These are phyloP conservation scores for Drosophila lacicola DNA, from an alignment of 2,888 invertebrate genomes.

Conservation along the genomic window DNA sequence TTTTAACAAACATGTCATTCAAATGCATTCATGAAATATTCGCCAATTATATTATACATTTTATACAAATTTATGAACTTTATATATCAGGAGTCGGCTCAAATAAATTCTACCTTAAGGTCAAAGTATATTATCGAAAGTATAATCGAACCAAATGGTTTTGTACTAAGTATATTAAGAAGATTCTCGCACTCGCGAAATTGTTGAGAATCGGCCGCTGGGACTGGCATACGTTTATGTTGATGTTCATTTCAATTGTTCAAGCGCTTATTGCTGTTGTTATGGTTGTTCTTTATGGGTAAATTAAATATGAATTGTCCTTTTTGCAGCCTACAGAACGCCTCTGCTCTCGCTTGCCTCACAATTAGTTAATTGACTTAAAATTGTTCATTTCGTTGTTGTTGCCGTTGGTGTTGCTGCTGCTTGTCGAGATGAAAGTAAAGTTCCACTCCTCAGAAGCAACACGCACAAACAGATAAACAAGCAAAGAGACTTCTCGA, in stretches of 20 bases:
- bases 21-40: too few species aligned
- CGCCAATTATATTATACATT: too few species aligned
- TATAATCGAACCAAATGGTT: too few species aligned
- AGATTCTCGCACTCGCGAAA: not conserved
- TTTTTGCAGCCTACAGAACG: constrained; percentile 9
- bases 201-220: not conserved
- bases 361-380: constrained; percentile 72
- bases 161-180: too few species aligned
- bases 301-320: constrained; percentile 51
- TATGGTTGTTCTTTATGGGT: constrained; percentile 17
- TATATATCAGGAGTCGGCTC: too few species aligned
- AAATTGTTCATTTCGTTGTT: constrained; percentile 40
- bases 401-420: constrained; percentile 18
- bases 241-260: constrained; percentile 1
- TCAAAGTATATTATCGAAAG: too few species aligned
- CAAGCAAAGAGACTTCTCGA: not conserved
- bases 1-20: too few species aligned
- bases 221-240: not conserved
- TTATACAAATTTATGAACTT: too few species aligned
- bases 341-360: constrained; percentile 14
- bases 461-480: constrained; percentile 21
- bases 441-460: constrained; percentile 41
- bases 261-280: constrained; percentile 1
- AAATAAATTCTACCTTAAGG: too few species aligned
- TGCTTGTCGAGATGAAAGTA: constrained; percentile 64